These are phyloP conservation scores for Vanessa tameamea DNA, from an alignment of 1,140 invertebrate genomes.

Conservation along the genomic window DNA sequence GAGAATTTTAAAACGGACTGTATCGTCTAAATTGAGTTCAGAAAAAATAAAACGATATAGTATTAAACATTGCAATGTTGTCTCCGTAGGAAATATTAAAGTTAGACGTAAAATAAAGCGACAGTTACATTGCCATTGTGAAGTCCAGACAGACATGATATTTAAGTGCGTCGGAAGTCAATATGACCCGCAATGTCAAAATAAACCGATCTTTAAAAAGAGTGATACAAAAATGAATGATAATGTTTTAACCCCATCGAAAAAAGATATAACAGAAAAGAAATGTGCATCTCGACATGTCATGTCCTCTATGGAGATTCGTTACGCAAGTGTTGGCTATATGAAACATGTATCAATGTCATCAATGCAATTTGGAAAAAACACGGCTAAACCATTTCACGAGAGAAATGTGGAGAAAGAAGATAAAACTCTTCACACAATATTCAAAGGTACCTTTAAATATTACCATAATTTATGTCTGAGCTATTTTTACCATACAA, in stretches of 20 bases:
- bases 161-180: conserved; percentile 14
- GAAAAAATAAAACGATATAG: conserved; percentile 37
- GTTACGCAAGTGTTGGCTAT: conserved; percentile 42
- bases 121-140: conserved; percentile 21
- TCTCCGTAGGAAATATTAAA: conserved; percentile 49
- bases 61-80: conserved; percentile 40
- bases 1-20: conserved; percentile 50
- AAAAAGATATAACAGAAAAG: conserved; percentile 11
- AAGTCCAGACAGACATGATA: conserved; percentile 35
- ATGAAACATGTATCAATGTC: conserved; percentile 48
- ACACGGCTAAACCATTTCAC: background rate
- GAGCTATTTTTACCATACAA: too few relatives aligned
- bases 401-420: background rate
- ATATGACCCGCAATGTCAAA: conserved; percentile 13
- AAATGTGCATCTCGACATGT: conserved; percentile 30
- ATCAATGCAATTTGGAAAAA: conserved; percentile 34
- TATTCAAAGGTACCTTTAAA: conserved; percentile 57
- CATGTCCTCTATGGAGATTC: conserved; percentile 51
- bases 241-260: background rate
- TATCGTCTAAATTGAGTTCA: conserved; percentile 41
- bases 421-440: conserved; percentile 50
- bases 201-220: background rate
- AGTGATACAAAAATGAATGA: background rate
- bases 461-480: background rate
- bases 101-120: conserved; percentile 25